phyloP scores from a whole-genome alignment of 2,888 invertebrate species.

The Euzetes globulus region DNA sequence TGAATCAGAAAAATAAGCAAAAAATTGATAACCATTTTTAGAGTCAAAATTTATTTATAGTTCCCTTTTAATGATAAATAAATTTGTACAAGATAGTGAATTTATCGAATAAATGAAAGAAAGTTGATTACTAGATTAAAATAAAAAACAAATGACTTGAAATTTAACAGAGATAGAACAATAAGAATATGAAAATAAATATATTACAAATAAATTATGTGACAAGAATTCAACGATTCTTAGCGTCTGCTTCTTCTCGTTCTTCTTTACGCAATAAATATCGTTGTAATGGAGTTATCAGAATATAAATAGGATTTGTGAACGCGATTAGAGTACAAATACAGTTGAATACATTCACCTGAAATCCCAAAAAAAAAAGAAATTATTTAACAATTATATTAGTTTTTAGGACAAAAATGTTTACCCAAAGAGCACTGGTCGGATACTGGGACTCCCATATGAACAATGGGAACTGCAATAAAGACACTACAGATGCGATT shows the following conservation, averaged over 20 bases:
- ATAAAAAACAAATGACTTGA: not conserved
- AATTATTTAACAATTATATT: not conserved
- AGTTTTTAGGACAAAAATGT: not conserved
- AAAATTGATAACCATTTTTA: too few species aligned
- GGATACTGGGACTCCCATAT: constrained; percentile 42
- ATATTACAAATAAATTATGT: not conserved
- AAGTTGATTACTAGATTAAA: not conserved
- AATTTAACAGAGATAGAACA: not conserved
- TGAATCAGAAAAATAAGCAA: too few species aligned
- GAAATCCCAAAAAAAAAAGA: not conserved
- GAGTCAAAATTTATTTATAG: too few species aligned
- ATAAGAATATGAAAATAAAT: not conserved
- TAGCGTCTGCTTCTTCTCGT: constrained; percentile 43
- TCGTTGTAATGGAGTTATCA: constrained; percentile 39
- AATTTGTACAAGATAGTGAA: too few species aligned
- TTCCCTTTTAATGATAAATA: too few species aligned
- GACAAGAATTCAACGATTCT: not conserved
- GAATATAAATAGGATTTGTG: constrained; percentile 40
- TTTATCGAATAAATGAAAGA: not conserved
- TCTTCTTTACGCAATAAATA: constrained; percentile 38
- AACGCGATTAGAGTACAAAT: constrained; percentile 37
- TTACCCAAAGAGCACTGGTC: constrained; percentile 39
- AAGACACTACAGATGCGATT: constrained; percentile 42
- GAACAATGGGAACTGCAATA: constrained; percentile 45
- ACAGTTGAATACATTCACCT: constrained; percentile 41